These are phyloP conservation scores for Bradypus variegatus DNA, from an alignment of 2,797 vertebrate species.

Conservation along the genomic window DNA sequence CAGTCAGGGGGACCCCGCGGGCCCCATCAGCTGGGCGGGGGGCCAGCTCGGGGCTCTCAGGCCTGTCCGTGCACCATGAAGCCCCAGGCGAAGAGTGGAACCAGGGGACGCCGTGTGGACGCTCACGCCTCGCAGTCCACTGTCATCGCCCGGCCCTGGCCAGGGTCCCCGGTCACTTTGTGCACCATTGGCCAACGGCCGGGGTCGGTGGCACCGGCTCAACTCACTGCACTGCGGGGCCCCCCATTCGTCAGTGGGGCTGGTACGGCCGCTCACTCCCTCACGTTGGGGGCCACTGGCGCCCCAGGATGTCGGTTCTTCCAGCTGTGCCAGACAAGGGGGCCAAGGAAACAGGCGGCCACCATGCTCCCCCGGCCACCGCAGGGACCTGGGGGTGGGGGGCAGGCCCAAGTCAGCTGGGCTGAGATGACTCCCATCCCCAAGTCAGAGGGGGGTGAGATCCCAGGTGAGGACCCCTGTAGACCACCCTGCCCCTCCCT, in stretches of 20 bases:
- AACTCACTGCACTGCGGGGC: background rate
- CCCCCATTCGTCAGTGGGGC: background rate
- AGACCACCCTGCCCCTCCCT: background rate
- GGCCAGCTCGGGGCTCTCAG: background rate
- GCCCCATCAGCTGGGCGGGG: slow-evolving; percentile 41
- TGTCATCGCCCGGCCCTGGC: background rate
- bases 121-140: slow-evolving; percentile 8
- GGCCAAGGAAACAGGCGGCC: slow-evolving; percentile 82
- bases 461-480: background rate
- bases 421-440: background rate
- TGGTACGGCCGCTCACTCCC: background rate
- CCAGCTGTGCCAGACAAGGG: slow-evolving; percentile 87
- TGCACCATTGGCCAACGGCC: slow-evolving; percentile 24
- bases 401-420: background rate
- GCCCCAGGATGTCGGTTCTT: slow-evolving; percentile 60
- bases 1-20: background rate
- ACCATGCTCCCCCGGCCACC: slow-evolving; percentile 81
- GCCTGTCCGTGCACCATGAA: background rate
- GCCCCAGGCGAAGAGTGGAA: background rate
- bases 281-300: background rate
- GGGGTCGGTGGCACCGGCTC: background rate
- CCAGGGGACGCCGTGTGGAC: background rate
- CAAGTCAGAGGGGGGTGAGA: slow-evolving; percentile 17
- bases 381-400: slow-evolving; percentile 55
- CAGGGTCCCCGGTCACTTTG: background rate